Percentiles rank a stretch among this genome's conserved stretches.
phyloP scores from a whole-genome alignment of 1,140 invertebrate species.

The Drosophila pseudoananassae region DNA sequence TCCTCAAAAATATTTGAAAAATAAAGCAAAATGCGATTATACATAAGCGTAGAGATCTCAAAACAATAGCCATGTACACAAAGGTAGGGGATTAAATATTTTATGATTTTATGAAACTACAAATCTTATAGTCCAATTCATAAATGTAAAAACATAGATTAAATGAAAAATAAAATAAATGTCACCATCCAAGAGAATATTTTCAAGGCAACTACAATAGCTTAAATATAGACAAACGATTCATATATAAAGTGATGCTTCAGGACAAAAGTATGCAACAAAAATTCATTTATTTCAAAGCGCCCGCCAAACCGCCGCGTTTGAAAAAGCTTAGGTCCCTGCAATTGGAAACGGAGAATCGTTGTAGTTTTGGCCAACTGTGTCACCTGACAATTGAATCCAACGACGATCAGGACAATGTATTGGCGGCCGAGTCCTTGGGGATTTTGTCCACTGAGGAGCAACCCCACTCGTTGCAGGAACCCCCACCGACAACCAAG shows the following conservation, averaged over 20 bases:
- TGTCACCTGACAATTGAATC: conserved; percentile 8
- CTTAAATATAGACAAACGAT: neutral
- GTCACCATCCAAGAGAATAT: neutral
- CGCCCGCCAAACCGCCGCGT: conserved; percentile 41
- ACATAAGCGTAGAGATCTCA: neutral
- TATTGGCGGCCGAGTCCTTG: neutral
- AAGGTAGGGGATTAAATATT: neutral
- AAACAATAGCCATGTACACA: neutral
- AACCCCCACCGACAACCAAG: conserved; percentile 8
- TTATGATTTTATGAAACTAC: neutral
- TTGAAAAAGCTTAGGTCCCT: conserved; percentile 18
- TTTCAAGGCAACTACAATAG: neutral
- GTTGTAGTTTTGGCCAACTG: conserved; percentile 18
- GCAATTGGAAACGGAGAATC: conserved; percentile 5
- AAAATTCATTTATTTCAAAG: conserved; percentile 26
- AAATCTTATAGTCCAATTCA: neutral
- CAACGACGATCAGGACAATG: neutral
- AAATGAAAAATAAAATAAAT: neutral
- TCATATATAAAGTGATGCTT: conserved; percentile 9
- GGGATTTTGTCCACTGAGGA: conserved; percentile 9
- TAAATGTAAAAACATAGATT: neutral
- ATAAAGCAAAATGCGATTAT: conserved; percentile 14
- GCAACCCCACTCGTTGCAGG: neutral
- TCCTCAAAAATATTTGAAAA: neutral
- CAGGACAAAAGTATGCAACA: conserved; percentile 36